Conservation (phyloP, 2,888 invertebrate species). For the Caradrina clavipalpis region DNA sequence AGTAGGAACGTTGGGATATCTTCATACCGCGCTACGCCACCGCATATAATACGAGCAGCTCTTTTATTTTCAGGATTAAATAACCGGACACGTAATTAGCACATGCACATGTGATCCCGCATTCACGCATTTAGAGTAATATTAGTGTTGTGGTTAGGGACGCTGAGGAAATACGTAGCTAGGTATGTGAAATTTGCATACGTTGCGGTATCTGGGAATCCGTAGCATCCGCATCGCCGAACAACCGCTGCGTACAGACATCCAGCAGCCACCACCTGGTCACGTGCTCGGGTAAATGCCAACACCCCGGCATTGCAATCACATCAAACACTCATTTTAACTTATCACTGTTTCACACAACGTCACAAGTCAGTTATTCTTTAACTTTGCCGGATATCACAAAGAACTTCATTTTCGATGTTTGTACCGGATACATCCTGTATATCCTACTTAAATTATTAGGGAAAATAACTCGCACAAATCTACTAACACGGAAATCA, state of each 20-base stretch:
- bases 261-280: slow-evolving; percentile 93
- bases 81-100: slow-evolving; percentile 58
- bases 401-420: slow-evolving; percentile 17
- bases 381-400: slow-evolving; percentile 14
- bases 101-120: slow-evolving; percentile 37
- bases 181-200: slow-evolving; percentile 70
- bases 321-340: slow-evolving; percentile 57
- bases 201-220: slow-evolving; percentile 88
- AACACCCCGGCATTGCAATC: slow-evolving; percentile 85
- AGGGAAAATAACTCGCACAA: slow-evolving; percentile 12
- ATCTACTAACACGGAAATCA: slow-evolving; percentile 12
- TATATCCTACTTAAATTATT: slow-evolving; percentile 7
- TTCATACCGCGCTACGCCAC: slow-evolving; percentile 51
- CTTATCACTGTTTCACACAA: slow-evolving; percentile 38
- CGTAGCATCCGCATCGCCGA: slow-evolving; percentile 81
- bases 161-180: slow-evolving; percentile 23
- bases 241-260: slow-evolving; percentile 91
- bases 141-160: slow-evolving; percentile 35
- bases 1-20: slow-evolving; percentile 67
- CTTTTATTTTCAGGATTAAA: slow-evolving; percentile 49
- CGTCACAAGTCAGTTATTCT: slow-evolving; percentile 9
- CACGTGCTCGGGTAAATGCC: slow-evolving; percentile 90
- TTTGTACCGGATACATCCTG: slow-evolving; percentile 3
- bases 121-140: slow-evolving; percentile 33
- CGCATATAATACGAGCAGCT: slow-evolving; percentile 36